A percentile compares a stretch with the other conserved stretches of the same genome.
phyloP scores from a whole-genome alignment of 2,113 vertebrate genomes.

The Seriola quinqueradiata region DNA sequence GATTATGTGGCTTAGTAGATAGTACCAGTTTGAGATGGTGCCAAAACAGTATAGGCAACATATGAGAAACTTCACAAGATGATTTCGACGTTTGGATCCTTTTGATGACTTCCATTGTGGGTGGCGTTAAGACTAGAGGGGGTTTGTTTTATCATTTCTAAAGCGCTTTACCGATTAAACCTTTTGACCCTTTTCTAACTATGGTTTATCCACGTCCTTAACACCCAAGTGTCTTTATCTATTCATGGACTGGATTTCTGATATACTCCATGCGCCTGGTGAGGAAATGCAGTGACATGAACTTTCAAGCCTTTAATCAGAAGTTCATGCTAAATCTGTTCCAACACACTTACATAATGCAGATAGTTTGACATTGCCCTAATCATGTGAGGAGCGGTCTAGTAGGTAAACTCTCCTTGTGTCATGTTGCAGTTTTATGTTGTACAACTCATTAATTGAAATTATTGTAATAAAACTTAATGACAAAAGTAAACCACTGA shows the following conservation, averaged over 20 bases:
- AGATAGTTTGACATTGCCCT: slow-evolving; percentile 36
- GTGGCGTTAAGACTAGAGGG: slow-evolving; percentile 43
- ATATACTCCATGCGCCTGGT: slow-evolving; percentile 23
- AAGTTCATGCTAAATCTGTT: slow-evolving; percentile 37
- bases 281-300: slow-evolving; percentile 34
- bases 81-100: slow-evolving; percentile 35
- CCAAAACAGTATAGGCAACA: neutral
- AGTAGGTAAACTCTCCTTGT: neutral
- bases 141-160: slow-evolving; percentile 71
- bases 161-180: slow-evolving; percentile 69
- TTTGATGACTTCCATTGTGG: slow-evolving; percentile 42
- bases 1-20: neutral
- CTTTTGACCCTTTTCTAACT: slow-evolving; percentile 49
- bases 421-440: slow-evolving; percentile 30
- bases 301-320: slow-evolving; percentile 52
- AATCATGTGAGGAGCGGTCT: neutral
- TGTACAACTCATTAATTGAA: slow-evolving; percentile 40
- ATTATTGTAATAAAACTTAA: slow-evolving; percentile 40
- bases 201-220: slow-evolving; percentile 40
- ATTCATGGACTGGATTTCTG: slow-evolving; percentile 44
- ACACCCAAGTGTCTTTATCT: slow-evolving; percentile 62
- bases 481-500: slow-evolving; percentile 20
- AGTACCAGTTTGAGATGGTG: neutral
- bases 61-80: slow-evolving; percentile 22
- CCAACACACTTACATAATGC: slow-evolving; percentile 24